Base-by-base conservation (phyloP, 2,888 invertebrate genomes). In the Iphiclides podalirius region DNA sequence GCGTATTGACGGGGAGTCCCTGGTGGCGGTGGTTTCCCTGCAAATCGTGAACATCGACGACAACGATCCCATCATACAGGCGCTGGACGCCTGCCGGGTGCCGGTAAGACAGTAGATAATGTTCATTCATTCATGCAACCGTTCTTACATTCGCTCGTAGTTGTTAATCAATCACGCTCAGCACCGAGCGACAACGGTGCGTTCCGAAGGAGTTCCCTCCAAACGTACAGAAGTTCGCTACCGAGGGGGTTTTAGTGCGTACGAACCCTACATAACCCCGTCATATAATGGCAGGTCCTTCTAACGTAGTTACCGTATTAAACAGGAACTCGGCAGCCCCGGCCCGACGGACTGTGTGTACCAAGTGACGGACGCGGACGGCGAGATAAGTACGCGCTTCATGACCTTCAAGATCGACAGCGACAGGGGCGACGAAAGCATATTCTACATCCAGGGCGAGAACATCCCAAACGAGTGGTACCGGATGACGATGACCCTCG, bases 41-140 rank as follows among this genome's bases (percentile, higher is more conserved):
- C 53, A 61, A 2, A 79, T 90, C 12, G 72, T 77, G 4, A 90
- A 90, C 59, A 90, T 90, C 40, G 91, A 92, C 52, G 91, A 91
- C 67, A 89, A 90, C 55, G 69, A 78, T 1, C 89, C 90, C 2
- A 73, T 90, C 34, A 85, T 90, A 31, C 79, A 84, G 35, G 60
- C 77, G 4, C 61, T 79, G 1, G 73, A 73, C 14, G 66, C 85
- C 1, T 91, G 91, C 54, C 55, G 55, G 13, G 77, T 89, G 34
- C 69, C 78, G 47, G 91, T 91, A 58, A 72, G 79, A 6, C 20
- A n/a, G n/a, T n/a, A n/a, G n/a, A n/a, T n/a, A n/a, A n/a, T n/a
- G n/a, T n/a, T n/a, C n/a, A n/a, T n/a, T n/a, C n/a, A n/a, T n/a
- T n/a, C n/a, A n/a, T n/a, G n/a, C n/a, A n/a, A n/a, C n/a, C n/a